phyloP scores from a whole-genome alignment of 2,888 invertebrate species.

The Miltochrista miniata region DNA sequence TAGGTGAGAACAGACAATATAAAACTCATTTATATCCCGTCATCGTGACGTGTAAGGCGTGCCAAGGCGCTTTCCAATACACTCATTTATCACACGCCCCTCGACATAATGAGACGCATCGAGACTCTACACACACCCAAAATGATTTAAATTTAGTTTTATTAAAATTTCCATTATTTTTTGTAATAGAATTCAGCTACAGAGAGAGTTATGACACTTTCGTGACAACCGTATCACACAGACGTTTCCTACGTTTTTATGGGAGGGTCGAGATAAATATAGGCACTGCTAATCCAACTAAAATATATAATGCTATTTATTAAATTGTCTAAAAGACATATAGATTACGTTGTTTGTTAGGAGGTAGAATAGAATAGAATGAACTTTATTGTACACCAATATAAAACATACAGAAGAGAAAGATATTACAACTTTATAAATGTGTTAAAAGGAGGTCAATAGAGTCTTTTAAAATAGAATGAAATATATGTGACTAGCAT shows the following conservation, averaged over 20 bases:
- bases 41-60: slow-evolving; percentile 74
- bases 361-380: no score
- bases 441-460: neutral
- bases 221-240: slow-evolving; percentile 8
- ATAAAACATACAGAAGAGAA: no score
- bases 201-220: slow-evolving; percentile 39
- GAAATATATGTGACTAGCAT: no score
- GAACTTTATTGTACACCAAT: no score
- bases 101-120: slow-evolving; percentile 77
- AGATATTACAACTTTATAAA: neutral
- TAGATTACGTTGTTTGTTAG: neutral
- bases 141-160: slow-evolving; percentile 70
- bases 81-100: slow-evolving; percentile 78
- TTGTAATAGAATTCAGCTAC: slow-evolving; percentile 46
- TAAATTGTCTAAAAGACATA: slow-evolving; percentile 18
- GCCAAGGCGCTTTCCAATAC: slow-evolving; percentile 79
- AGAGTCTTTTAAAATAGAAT: no score
- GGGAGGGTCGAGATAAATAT: slow-evolving; percentile 19
- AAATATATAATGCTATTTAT: slow-evolving; percentile 9
- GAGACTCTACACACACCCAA: slow-evolving; percentile 64
- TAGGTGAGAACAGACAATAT: slow-evolving; percentile 79
- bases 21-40: slow-evolving; percentile 80
- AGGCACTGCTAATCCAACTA: slow-evolving; percentile 12
- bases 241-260: slow-evolving; percentile 26
- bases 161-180: slow-evolving; percentile 58